A percentile compares a stretch with the other conserved stretches of the same genome.
Evolutionary conservation across 2,113 vertebrate species (phyloP).

Genomic region (Mandrillus leucophaeus): DNA sequence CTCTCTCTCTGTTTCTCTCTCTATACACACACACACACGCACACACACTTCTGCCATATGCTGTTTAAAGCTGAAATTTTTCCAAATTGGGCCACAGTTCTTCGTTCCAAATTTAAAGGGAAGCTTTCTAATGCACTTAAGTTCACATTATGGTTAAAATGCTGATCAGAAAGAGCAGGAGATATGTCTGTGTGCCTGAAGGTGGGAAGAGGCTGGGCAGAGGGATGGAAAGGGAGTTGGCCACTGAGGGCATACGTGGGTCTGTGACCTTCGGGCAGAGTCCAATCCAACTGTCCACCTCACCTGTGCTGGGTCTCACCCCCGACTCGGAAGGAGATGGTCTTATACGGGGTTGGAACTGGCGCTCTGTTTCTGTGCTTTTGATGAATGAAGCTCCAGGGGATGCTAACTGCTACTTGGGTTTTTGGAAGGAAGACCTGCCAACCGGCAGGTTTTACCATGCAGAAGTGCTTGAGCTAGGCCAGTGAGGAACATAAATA

Average conservation of each 20-base stretch:
- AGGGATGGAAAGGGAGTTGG: no score
- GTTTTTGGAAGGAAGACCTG: background rate
- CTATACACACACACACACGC: no score
- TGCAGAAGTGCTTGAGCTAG: background rate
- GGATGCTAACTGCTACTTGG: background rate
- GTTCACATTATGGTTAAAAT: background rate
- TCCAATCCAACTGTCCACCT: no score
- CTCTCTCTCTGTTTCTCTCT: no score
- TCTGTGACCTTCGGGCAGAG: background rate
- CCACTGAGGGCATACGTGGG: rapidly evolving
- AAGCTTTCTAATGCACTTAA: background rate
- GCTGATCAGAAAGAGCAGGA: background rate
- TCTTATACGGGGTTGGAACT: rapidly evolving
- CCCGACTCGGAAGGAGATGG: background rate
- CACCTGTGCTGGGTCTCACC: background rate
- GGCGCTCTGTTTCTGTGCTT: background rate
- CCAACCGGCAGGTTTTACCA: background rate
- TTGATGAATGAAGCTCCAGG: no score
- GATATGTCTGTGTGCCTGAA: background rate
- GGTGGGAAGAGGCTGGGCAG: no score
- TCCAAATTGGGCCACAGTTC: background rate
- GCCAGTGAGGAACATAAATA: background rate
- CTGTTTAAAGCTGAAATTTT: background rate
- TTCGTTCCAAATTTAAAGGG: background rate
- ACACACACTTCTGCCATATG: background rate